Base-by-base conservation (phyloP, 2,113 vertebrate species). In the Macrotis lagotis region DNA sequence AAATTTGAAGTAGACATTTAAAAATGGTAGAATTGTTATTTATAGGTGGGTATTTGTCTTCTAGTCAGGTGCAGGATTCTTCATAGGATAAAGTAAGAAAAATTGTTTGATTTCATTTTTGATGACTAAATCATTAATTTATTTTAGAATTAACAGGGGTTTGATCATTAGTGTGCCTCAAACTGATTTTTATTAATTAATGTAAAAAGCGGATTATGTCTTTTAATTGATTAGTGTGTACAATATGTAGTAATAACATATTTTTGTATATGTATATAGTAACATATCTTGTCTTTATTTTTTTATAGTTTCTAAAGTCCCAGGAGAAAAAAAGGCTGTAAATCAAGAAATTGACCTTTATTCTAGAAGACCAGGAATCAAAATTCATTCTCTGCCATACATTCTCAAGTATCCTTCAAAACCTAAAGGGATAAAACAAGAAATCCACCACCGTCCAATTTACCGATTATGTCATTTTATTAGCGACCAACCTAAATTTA, bases 291-390 rank as follows among this genome's bases (percentile, higher is more conserved):
- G 16, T 22, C 44, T 83, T 83, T 59, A 59, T 31, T 55, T 25
- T 28, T 28, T 55, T 55, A 50, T 50, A 96, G 96, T 88, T 96
- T 51, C 52, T 9, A 93, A 93, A 55, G 89, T 93, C 11, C 37
- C 53, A 44, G 83, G 92, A 51, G 51, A 88, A 92, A 49, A 52
- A 89, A 44, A 24, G n/a, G 90, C 16, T 31, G n/a, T 22, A n/a
- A 94, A 96, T 31, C 94, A 96, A 88, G 88, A 92, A 94, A 88
- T 90, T 11, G 92, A 94, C 66, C n/a, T 48, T 22, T 25, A 53
- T 51, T 98, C 98, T 93, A 94, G 91, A 48, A 52, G 98, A 93
- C 97, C 97, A 31, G 94, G 96, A 9, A 66, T 89, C 51, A 98
- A 95, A 91, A 88, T 95, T 8, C 94, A 91, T 24, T n/a, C 96